A percentile compares a stretch with the other conserved stretches of the same genome.
phyloP scores from a whole-genome alignment of 2,113 vertebrate species.

The Anas platyrhynchos region DNA sequence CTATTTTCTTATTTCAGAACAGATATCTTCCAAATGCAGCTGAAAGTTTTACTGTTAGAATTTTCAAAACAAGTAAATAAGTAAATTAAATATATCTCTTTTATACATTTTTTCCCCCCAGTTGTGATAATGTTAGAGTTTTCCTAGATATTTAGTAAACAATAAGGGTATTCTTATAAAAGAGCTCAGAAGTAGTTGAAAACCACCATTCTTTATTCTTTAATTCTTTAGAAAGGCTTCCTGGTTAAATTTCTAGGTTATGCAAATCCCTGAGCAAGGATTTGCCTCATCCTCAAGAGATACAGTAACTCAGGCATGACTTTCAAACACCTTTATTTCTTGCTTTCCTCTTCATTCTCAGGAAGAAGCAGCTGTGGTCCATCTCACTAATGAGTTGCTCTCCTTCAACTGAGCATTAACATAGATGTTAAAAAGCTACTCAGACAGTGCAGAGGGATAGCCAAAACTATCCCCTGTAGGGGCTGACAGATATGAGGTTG shows the following conservation, averaged over 20 bases:
- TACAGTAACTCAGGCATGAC: background rate
- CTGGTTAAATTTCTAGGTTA: background rate
- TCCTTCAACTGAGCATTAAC: background rate
- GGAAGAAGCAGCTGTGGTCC: background rate
- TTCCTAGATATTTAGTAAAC: background rate
- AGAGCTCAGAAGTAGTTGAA: background rate
- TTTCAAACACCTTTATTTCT: background rate
- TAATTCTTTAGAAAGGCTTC: background rate
- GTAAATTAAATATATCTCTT: rapidly evolving
- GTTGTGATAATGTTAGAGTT: background rate
- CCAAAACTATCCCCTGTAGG: background rate
- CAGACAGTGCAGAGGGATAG: rapidly evolving
- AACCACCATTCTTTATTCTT: background rate
- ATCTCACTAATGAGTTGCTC: background rate
- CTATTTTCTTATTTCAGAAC: background rate
- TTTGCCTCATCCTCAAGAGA: background rate
- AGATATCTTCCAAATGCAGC: background rate
- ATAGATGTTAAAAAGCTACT: background rate
- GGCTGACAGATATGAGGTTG: rapidly evolving
- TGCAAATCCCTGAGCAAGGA: background rate
- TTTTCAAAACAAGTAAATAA: background rate
- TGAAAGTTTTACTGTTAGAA: background rate
- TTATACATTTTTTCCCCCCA: background rate
- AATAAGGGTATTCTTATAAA: background rate
- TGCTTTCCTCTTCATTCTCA: background rate